Evolutionary conservation across 2,113 vertebrate species (phyloP).

Genomic region (Danionella cerebrum): DNA sequence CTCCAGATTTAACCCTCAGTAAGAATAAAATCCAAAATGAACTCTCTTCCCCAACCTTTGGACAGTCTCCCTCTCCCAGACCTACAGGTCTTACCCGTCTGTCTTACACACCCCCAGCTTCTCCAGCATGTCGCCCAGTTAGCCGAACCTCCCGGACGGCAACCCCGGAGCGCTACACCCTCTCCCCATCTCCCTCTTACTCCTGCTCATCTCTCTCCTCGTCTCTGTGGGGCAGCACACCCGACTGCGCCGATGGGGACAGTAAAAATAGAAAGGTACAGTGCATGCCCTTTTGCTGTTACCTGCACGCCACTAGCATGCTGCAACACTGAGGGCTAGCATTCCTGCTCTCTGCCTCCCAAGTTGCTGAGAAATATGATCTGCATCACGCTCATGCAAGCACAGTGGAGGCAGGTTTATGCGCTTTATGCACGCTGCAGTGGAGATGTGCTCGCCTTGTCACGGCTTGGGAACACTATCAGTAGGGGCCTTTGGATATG

Average conservation of each 20-base stretch:
- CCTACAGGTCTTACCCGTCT: constrained; percentile 8
- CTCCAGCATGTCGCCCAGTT: constrained; percentile 43
- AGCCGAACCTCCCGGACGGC: constrained; percentile 32
- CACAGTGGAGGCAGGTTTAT: not conserved
- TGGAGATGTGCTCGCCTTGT: no score
- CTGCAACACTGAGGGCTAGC: not conserved
- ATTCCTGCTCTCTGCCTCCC: not conserved
- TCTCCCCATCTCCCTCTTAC: constrained; percentile 55
- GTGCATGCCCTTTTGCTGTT: constrained; percentile 10
- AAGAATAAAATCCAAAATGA: not conserved
- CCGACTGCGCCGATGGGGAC: constrained; percentile 57
- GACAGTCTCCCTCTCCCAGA: constrained; percentile 35
- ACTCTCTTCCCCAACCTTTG: constrained; percentile 1
- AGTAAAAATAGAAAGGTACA: constrained; percentile 68
- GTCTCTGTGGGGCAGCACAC: constrained; percentile 51
- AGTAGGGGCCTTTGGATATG: no score
- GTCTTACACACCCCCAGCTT: constrained; percentile 11
- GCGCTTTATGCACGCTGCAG: no score
- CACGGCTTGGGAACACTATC: no score
- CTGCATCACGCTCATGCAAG: not conserved
- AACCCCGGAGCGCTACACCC: constrained; percentile 31
- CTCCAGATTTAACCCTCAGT: not conserved
- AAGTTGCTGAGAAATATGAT: not conserved
- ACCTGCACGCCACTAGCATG: constrained; percentile 42
- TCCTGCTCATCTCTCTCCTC: constrained; percentile 58